Base-by-base conservation (phyloP, 2,113 vertebrate genomes). In the Alosa alosa region DNA sequence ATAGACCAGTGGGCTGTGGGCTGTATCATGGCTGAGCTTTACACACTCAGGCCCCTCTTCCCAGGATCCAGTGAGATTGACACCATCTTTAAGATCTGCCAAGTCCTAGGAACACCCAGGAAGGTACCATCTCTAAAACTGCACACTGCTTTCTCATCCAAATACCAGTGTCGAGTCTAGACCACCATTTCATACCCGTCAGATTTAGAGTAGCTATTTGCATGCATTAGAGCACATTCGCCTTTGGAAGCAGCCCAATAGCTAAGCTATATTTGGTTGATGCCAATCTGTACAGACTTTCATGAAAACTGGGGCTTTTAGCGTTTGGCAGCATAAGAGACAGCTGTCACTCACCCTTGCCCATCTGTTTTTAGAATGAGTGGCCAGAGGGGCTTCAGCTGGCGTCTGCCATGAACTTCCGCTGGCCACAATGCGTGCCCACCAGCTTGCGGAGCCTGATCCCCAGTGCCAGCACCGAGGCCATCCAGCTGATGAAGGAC, bases 61-160 rank as follows among this genome's bases (percentile, higher is more conserved):
- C 98, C 98, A 8, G 98, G 98, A 22, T 98, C 97, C 87, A 99
- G 98, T 64, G 98, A 99, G 90, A 96, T 99, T 41, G 98, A 99
- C 88, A 97, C 99, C 93, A 99, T 99, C 91, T 99, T 99, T 92
- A 99, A 99, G 94, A 99, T 99, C 90, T 99, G 98, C 94, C 98
- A 99, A 94, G 98, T 99, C 5, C 93, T 99, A 83, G 98, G 98
- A 75, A 99, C 98, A 1, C 97, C 98, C 9, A 99, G 97, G 91
- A 99, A 97, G 95, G 98, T 98, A 78, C 13, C 1, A 15, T 78
- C 36, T 9, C 72, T 78, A 3, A 78, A 36, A 78, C 36, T 6
- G 55, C 18, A 22, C 18, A 60, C 31, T 31, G 25, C n/a, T 68
- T 13, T 18, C 64, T 68, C 72, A 78, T 41, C 25, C 72, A 8